Evolutionary conservation across 2,113 vertebrate genomes (phyloP), one percentile per base, ranked within the genome.

Genomic region (Mesitornis unicolor): DNA sequence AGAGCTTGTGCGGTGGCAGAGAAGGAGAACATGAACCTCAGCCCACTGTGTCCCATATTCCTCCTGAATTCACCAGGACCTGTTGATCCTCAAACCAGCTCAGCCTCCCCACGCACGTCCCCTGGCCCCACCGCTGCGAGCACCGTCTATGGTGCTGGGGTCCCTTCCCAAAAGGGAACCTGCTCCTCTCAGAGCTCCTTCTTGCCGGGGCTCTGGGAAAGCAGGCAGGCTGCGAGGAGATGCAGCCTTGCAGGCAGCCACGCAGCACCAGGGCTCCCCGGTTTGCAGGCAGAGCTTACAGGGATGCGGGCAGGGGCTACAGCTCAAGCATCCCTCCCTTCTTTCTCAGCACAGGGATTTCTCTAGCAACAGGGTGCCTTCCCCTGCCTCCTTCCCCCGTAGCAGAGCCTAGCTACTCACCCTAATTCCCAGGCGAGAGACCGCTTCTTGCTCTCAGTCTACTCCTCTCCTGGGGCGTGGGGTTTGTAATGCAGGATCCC

Each of bases 401-500:
- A 28, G 38, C 68, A 35, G 11, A 19, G 74, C 51, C 64, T 86
- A 67, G 6, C 85, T 91, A 96, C 96, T 96, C 74, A 96, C 95
- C 94, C 56, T 3, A 51, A 84, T 71, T 28, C 42, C 47, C 76
- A 8, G 51, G 36, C 61, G 26, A 56, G 54, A 89, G 53, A 21
- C 2, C 5, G 59, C 68, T 97, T 26, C 50, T 93, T n/a, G 68
- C 54, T 92, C 60, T 5, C 84, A 18, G 71, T 81, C 48, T 96
- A 64, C 95, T 97, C 71, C 29, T 45, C 81, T 90, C 40, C 95
- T 67, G 54, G 79, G 85, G 75, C 16, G 6, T 28, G 79, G 57
- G 87, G 69, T 11, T 35, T 68, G 38, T 35, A 65, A 33, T 16
- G 40, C 93, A 98, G 98, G 89, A 93, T 75, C 65, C 84, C 89